Evolutionary conservation across 2,888 invertebrate genomes (phyloP), one percentile per base, ranked within the genome.

Genomic region (Apamea monoglypha): DNA sequence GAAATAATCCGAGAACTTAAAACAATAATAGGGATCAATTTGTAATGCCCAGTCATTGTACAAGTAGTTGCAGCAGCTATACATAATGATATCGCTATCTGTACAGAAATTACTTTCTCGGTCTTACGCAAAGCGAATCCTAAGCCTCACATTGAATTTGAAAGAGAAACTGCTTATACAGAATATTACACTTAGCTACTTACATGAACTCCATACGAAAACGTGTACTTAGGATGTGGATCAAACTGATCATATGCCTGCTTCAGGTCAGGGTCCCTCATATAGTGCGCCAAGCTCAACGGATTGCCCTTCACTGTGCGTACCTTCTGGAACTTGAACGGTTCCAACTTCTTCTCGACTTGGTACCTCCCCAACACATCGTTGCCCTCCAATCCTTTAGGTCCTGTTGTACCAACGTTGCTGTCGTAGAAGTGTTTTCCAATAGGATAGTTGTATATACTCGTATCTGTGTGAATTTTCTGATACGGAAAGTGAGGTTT

Each of bases 191-290:
- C 5, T 64, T 64, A 53, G 21, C 21, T 91, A 96, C 96, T 96
- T 86, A 96, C 96, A 89, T 95, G 91, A 40, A 95, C 94, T 84
- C 95, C 95, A 86, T 95, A 95, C 0, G 95, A 93, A 89, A 88
- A 96, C 4, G 91, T 88, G 85, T 95, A 95, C 72, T 93, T 92
- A 0, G 96, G 95, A 70, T 93, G 88, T 0, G 91, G 70, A 56
- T 94, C 89, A 71, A 91, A 93, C 40, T 92, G 90, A 0, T 88
- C 86, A 3, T 86, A 82, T 0, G 85, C 76, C 14, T 69, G 67
- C 44, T 76, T 81, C 0, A 84, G 47, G 1, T 90, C 91, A 1
- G 74, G 70, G 0, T 90, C 90, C 53, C 89, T 90, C 10, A 87
- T 88, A 79, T 92, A 95, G 71, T 94, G 93, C 0, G 90, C 91